These are phyloP conservation scores for Lasiurus cinereus DNA, from an alignment of 2,113 vertebrate species.

Conservation along the genomic window DNA sequence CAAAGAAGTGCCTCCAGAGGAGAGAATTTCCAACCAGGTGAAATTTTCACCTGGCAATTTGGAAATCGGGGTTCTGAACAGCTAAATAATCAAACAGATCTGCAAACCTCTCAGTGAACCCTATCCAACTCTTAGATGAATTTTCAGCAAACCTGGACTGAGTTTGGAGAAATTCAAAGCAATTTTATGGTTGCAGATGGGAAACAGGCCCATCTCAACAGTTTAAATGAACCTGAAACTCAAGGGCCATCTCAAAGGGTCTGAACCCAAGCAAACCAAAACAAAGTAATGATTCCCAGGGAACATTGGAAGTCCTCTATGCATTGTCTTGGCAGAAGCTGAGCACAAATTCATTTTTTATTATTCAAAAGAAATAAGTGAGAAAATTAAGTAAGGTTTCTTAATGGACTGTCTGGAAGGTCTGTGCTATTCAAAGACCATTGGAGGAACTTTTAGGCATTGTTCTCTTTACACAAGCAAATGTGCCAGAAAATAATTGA, in stretches of 20 bases:
- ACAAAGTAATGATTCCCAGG: constrained; percentile 80
- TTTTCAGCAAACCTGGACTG: constrained; percentile 81
- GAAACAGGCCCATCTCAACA: constrained; percentile 78
- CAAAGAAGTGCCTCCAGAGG: constrained; percentile 1
- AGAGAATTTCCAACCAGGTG: constrained; percentile 50
- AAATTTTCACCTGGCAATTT: constrained; percentile 76
- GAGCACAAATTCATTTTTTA: constrained; percentile 56
- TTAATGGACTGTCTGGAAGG: not conserved
- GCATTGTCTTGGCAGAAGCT: constrained; percentile 65
- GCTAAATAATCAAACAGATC: constrained; percentile 76
- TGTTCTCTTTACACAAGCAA: not conserved
- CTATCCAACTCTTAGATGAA: constrained; percentile 71
- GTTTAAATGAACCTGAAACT: constrained; percentile 81
- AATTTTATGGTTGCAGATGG: constrained; percentile 84
- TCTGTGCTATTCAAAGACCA: not conserved
- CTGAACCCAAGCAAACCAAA: constrained; percentile 81
- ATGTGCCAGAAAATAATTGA: constrained; percentile 10
- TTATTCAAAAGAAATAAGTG: constrained; percentile 60
- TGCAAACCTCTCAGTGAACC: constrained; percentile 82
- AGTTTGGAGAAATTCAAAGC: constrained; percentile 83
- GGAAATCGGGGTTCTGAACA: constrained; percentile 65
- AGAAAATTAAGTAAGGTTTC: constrained; percentile 50
- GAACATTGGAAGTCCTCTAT: not conserved
- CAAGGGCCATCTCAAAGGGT: constrained; percentile 77
- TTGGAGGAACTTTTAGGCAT: not conserved